Base-by-base conservation (phyloP, 2,113 vertebrate species). In the Typhlomys cinereus region DNA sequence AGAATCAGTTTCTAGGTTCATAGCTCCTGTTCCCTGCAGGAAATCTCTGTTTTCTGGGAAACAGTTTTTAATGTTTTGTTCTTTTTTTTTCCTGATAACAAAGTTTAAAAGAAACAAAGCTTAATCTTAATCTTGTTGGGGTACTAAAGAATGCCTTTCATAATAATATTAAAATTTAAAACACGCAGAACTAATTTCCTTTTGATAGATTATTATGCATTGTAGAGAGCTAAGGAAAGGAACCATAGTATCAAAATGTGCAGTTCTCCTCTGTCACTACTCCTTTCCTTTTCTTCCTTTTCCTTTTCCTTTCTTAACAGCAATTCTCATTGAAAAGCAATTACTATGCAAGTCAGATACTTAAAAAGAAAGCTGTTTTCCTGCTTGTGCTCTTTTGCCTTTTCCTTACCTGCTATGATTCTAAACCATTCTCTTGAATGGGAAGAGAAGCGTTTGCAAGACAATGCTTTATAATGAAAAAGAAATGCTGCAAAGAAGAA, bases 41-140 rank as follows among this genome's bases (percentile, higher is more conserved):
- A 95, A 88, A 76, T 44, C 15, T 92, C 61, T 91, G 23, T 81
- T 85, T 62, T 79, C 67, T 20, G 78, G 36, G 13, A 73, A 76
- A 89, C 44, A 64, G 25, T n/a, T 3, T 11, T 52, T 52, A n/a
- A 23, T 5, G 7, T 59, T 59, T 59, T n/a, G 20, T 67, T n/a
- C n/a, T n/a, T n/a, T 41, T 57, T 75, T 82, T 73, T 61, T 23
- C 9, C 31, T 85, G 25, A 73, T 20, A 69, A 34, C 66, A 8
- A 13, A 2, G 11, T 92, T 79, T 80, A 29, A 85, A 18, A 81
- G 23, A 92, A 57, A 8, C 12, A 88, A 23, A 44, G 52, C 2
- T 21, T 10, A 50, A 7, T 66, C n/a, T 34, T 92, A 15, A 75
- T 95, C 88, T 44, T 83, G 54, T 71, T 74, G n/a, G 4, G 15